Percentiles rank a stretch among this genome's conserved stretches.
Conservation (phyloP, 2,113 vertebrate species). For the Danio rerio region DNA sequence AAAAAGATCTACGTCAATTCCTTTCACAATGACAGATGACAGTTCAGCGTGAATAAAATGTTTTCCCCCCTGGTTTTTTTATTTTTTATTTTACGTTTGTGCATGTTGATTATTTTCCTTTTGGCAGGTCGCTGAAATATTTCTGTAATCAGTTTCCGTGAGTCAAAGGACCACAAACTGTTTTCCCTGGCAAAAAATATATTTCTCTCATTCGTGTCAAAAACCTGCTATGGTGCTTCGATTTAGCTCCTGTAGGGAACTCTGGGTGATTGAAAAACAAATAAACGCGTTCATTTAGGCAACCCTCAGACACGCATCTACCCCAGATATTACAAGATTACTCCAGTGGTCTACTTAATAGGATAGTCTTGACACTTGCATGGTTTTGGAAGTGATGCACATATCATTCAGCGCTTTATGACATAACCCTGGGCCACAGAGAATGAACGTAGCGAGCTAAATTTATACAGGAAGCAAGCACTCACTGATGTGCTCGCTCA, state of each 20-base stretch:
- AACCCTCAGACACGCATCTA: conserved; percentile 56
- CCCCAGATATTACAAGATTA: conserved; percentile 45
- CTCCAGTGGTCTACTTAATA: conserved; percentile 48
- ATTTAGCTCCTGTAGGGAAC: conserved; percentile 59
- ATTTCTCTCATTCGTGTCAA: not conserved
- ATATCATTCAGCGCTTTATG: conserved; percentile 68
- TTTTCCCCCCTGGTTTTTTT: not conserved
- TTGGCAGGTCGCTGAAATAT: conserved; percentile 73
- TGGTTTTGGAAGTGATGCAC: conserved; percentile 47
- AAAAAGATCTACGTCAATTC: not conserved
- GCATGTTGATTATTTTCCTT: conserved; percentile 71
- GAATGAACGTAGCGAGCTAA: conserved; percentile 86
- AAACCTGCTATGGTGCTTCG: conserved; percentile 51
- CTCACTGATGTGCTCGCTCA: conserved; percentile 89
- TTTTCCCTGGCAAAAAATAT: conserved; percentile 65
- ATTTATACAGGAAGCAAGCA: conserved; percentile 94
- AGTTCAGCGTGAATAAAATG: conserved; percentile 62
- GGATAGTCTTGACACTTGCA: conserved; percentile 15
- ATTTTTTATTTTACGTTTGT: conserved; percentile 33
- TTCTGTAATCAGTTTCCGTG: conserved; percentile 68
- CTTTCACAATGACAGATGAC: conserved; percentile 46
- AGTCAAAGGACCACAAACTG: conserved; percentile 58
- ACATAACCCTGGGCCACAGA: conserved; percentile 85
- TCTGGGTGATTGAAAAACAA: conserved; percentile 60
- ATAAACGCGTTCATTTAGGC: conserved; percentile 53